Conservation (phyloP, 2,888 invertebrate species). For the Pammene fasciana region DNA sequence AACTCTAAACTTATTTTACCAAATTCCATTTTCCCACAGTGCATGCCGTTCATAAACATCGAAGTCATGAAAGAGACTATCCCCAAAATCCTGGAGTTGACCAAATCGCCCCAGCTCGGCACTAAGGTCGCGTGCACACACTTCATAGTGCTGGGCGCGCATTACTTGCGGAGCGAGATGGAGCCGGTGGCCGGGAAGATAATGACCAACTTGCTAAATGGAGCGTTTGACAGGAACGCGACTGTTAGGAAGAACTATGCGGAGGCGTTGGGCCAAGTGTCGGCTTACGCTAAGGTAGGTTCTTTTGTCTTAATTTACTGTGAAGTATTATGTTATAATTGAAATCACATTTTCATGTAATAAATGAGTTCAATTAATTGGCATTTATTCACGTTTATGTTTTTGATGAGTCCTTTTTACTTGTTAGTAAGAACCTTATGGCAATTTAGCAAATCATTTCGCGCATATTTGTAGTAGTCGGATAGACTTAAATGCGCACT, state of each 20-base stretch:
- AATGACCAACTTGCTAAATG: conserved; percentile 85
- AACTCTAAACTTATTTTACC: neutral
- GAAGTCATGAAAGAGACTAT: conserved; percentile 90
- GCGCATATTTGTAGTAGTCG: no score
- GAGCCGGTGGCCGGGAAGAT: conserved; percentile 84
- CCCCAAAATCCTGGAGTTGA: conserved; percentile 91
- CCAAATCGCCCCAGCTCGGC: conserved; percentile 92
- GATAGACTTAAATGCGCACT: no score
- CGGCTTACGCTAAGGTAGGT: conserved; percentile 89
- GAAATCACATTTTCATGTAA: no score
- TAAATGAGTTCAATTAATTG: no score
- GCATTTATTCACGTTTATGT: neutral
- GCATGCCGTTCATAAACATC: conserved; percentile 89
- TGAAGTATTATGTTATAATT: no score
- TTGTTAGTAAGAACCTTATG: no score
- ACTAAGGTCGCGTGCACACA: conserved; percentile 92
- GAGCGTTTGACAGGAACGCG: conserved; percentile 92
- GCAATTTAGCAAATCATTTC: no score
- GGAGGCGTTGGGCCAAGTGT: conserved; percentile 92
- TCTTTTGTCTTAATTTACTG: no score
- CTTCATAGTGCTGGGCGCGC: conserved; percentile 87
- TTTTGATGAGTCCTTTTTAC: neutral
- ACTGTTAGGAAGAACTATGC: conserved; percentile 93
- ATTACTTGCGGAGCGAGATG: conserved; percentile 80
- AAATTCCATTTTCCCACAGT: conserved; percentile 63